Conservation (phyloP, 2,888 invertebrate genomes). For the Tenthredo livida region DNA sequence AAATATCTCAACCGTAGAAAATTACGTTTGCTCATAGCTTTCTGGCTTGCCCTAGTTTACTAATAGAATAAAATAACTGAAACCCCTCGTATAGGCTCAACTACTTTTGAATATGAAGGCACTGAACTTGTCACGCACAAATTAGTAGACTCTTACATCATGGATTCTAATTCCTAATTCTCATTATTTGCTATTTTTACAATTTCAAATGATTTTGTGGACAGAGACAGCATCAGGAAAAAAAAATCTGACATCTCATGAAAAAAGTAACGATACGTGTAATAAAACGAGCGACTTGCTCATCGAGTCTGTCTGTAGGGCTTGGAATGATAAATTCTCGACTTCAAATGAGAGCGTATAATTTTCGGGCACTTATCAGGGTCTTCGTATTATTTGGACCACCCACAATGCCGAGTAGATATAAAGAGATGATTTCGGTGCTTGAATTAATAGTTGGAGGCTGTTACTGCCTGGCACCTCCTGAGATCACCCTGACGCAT, state of each 20-base stretch:
- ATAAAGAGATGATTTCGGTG: constrained; percentile 20
- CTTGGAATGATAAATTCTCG: background rate
- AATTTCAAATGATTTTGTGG: background rate
- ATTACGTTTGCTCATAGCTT: background rate
- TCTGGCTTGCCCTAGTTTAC: constrained; percentile 17
- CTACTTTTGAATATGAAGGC: constrained; percentile 5
- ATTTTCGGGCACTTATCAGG: constrained; percentile 28
- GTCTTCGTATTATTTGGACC: constrained; percentile 16
- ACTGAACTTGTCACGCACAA: background rate
- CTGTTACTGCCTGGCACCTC: background rate
- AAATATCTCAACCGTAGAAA: constrained; percentile 12
- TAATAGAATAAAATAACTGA: constrained; percentile 10
- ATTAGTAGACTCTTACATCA: background rate
- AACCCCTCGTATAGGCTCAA: constrained; percentile 7
- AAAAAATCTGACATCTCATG: background rate
- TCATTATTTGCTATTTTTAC: background rate
- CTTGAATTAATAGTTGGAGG: constrained; percentile 4
- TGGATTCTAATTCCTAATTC: background rate
- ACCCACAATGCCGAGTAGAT: background rate
- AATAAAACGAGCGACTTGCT: constrained; percentile 8
- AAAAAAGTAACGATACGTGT: background rate
- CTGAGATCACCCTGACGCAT: background rate
- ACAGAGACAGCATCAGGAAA: background rate
- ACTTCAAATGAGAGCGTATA: constrained; percentile 16
- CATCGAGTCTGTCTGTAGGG: background rate